These are phyloP conservation scores for Ferdinandea cuprea DNA, from an alignment of 2,888 invertebrate genomes.

Conservation along the genomic window DNA sequence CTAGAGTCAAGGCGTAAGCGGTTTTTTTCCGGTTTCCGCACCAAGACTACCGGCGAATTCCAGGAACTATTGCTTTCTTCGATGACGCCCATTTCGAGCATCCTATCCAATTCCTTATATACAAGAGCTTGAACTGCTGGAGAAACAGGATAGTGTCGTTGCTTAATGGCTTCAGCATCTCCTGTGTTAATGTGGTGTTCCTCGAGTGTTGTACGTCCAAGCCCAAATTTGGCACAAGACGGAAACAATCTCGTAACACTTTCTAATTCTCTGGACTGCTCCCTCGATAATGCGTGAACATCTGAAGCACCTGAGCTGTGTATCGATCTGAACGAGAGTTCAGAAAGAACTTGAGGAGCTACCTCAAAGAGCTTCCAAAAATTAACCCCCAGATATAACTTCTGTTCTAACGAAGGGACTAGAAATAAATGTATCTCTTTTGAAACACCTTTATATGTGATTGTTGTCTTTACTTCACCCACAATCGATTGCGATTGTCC, in stretches of 20 bases:
- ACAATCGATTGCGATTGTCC: slow-evolving; percentile 20
- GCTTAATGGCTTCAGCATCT: slow-evolving; percentile 51
- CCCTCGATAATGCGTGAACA: not conserved
- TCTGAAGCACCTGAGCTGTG: not conserved
- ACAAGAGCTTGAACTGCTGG: slow-evolving; percentile 45
- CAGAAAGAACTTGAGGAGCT: slow-evolving; percentile 12
- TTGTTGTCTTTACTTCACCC: not conserved
- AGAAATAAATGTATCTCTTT: not conserved
- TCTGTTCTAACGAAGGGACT: not conserved
- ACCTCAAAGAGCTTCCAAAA: slow-evolving; percentile 22
- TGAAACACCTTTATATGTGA: not conserved
- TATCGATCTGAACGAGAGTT: not conserved
- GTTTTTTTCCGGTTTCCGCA: too few relatives aligned
- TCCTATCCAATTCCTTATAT: too few relatives aligned
- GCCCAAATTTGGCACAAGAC: not conserved
- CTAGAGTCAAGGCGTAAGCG: slow-evolving; percentile 4
- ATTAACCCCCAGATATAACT: slow-evolving; percentile 4
- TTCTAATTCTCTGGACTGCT: not conserved
- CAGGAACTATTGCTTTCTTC: too few relatives aligned
- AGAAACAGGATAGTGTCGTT: slow-evolving; percentile 54
- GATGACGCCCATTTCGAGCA: too few relatives aligned
- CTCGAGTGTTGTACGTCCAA: slow-evolving; percentile 39
- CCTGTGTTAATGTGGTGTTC: slow-evolving; percentile 44
- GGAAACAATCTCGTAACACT: not conserved
- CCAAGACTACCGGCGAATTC: too few relatives aligned